Base-by-base conservation (phyloP, 2,797 vertebrate species). In the Xenentodon cancila region DNA sequence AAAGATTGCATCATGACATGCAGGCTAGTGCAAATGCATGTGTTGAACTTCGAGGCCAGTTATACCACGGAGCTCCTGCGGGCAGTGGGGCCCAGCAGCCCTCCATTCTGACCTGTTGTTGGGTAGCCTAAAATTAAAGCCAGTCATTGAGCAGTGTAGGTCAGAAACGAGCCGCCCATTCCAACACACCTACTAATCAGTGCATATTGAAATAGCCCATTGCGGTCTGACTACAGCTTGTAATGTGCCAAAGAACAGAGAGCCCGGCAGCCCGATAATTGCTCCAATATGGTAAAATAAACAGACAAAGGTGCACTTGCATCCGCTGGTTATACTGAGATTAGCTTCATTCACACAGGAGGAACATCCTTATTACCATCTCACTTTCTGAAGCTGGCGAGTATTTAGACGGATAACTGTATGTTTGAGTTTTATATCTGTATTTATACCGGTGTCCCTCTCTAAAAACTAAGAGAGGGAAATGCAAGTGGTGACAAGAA, bases 101-200 rank as follows among this genome's bases (percentile, higher is more conserved):
- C 53, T 68, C 5, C 55, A 50, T 75, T 86, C 62, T 69, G 75
- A 80, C 86, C 68, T 77, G 79, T 37, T 65, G 66, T 55, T 34
- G 61, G 47, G 54, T 64, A 73, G 74, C 75, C 90, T 90, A 77
- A 86, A 90, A 90, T 90, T 88, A 90, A 82, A 72, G 73, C 64
- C 79, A 81, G 70, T 82, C 83, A 59, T 43, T 54, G 81, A 82
- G 81, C 76, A 56, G 70, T 3, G 65, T 58, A 48, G 87, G 84
- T 82, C 83, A 78, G 78, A 75, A 68, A 18, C 50, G 69, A 75
- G 73, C 77, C 27, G 67, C 85, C 75, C 81, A 68, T 74, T 79
- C 71, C 78, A 50, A 68, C 64, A 79, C 88, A 91, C 89, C 88
- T 90, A 90, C 84, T 90, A 89, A 92, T 92, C 87, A 91, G 81